Evolutionary conservation across 2,113 vertebrate genomes (phyloP).

Genomic region (Stigmatopora nigra): DNA sequence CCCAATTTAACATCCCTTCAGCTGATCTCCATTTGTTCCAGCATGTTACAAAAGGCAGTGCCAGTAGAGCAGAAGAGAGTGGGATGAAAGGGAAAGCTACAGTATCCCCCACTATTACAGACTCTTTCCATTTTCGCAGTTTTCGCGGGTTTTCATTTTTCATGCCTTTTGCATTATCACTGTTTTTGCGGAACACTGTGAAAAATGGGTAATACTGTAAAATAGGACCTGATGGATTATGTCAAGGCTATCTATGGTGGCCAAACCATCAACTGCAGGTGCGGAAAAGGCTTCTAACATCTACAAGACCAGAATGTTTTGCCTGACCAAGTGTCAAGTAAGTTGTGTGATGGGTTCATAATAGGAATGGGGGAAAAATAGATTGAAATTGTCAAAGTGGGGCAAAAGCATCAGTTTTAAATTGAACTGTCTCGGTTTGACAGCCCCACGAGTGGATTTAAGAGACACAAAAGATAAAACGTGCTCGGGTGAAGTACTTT

Average conservation of each 20-base stretch:
- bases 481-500: slow-evolving; percentile 9
- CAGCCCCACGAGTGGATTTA: slow-evolving; percentile 19
- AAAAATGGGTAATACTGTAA: not conserved
- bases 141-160: no score
- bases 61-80: slow-evolving; percentile 9
- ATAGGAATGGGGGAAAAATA: not conserved
- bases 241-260: not conserved
- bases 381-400: not conserved
- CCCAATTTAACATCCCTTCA: slow-evolving; percentile 55
- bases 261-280: not conserved
- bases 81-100: not conserved
- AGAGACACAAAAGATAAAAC: slow-evolving; percentile 11
- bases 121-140: no score
- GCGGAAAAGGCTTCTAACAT: not conserved
- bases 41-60: slow-evolving; percentile 25
- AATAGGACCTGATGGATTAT: slow-evolving; percentile 27
- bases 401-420: slow-evolving; percentile 9
- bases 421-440: slow-evolving; percentile 3
- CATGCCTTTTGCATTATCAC: no score
- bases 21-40: slow-evolving; percentile 63
- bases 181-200: no score
- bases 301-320: no score
- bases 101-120: no score
- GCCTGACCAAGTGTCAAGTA: not conserved
- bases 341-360: not conserved